Percentiles rank a stretch among this genome's conserved stretches.
phyloP scores from a whole-genome alignment of 2,113 vertebrate genomes.

The Ursus arctos region DNA sequence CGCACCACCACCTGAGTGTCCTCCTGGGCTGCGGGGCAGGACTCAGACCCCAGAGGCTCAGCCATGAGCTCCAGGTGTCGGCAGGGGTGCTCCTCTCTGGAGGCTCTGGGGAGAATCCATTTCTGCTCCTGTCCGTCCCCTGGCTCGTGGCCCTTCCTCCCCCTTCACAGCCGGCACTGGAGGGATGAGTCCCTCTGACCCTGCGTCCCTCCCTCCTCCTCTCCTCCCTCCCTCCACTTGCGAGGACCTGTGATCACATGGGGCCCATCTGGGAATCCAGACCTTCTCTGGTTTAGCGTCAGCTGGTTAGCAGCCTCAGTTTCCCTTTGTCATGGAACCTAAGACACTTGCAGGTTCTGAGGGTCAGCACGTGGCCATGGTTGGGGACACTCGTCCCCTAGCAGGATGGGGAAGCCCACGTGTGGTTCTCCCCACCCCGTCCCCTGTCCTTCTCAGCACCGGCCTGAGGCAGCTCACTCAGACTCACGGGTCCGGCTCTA shows the following conservation, averaged over 20 bases:
- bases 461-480: background rate
- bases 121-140: background rate
- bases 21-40: background rate
- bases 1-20: background rate
- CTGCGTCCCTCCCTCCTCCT: background rate
- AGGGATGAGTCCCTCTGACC: background rate
- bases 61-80: background rate
- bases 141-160: background rate
- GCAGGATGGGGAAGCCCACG: rapidly evolving
- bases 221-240: background rate
- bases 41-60: background rate
- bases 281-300: background rate
- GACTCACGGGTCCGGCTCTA: background rate
- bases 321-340: background rate
- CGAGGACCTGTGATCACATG: background rate
- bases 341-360: background rate
- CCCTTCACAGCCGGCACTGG: background rate
- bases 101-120: background rate
- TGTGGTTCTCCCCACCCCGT: rapidly evolving
- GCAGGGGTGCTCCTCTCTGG: background rate
- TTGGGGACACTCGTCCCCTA: no score
- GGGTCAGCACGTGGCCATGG: background rate
- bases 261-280: rapidly evolving
- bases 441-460: background rate
- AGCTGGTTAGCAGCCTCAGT: background rate